Conservation (phyloP, 2,797 vertebrate species). For the Lycodopsis pacificus region DNA sequence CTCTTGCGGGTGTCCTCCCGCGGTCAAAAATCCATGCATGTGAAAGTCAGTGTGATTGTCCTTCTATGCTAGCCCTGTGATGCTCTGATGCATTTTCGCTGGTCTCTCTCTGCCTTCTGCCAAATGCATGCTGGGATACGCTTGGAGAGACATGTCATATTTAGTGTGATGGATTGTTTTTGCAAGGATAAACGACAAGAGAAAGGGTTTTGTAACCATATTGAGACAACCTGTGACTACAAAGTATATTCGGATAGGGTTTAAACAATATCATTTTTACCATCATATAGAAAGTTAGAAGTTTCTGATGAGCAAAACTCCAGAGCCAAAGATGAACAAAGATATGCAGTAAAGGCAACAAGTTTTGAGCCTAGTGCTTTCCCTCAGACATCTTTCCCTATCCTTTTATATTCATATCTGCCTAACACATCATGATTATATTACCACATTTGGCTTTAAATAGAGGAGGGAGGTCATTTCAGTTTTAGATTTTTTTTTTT, state of each 20-base stretch:
- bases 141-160: slow-evolving; percentile 27
- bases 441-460: slow-evolving; percentile 21
- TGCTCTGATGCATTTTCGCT: slow-evolving; percentile 11
- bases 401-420: slow-evolving; percentile 2
- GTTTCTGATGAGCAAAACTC: neutral
- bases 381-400: neutral
- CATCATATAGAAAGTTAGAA: neutral
- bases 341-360: neutral
- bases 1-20: neutral
- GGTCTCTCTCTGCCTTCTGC: slow-evolving; percentile 12
- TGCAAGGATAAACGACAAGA: slow-evolving; percentile 25
- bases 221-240: neutral
- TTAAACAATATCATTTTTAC: neutral
- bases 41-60: neutral
- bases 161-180: slow-evolving; percentile 20
- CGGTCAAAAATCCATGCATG: neutral
- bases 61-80: neutral
- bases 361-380: neutral
- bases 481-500: neutral
- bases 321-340: neutral
- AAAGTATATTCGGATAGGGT: neutral
- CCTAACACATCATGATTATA: neutral
- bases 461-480: neutral
- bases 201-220: neutral
- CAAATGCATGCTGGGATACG: slow-evolving; percentile 44